Percentiles rank a stretch among this genome's conserved stretches.
Conservation (phyloP, 2,888 invertebrate species). For the Periphyllus acericola region DNA sequence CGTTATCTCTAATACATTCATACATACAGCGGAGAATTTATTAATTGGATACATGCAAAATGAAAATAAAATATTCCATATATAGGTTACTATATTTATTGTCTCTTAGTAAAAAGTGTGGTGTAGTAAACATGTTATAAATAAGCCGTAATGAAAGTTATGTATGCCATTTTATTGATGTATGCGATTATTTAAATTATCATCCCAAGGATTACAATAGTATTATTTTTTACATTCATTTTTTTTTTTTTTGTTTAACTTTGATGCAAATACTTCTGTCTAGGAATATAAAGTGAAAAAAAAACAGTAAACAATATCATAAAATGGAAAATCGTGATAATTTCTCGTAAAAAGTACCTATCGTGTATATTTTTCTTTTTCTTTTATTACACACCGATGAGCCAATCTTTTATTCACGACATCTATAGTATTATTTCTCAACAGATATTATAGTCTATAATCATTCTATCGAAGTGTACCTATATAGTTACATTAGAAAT, state of each 20-base stretch:
- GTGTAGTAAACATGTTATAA: not conserved
- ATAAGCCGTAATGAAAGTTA: not conserved
- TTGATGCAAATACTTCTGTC: not conserved
- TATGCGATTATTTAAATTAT: not conserved
- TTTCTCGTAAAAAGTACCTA: not conserved
- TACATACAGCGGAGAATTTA: not conserved
- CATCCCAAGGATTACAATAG: not conserved
- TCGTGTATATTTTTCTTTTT: not conserved
- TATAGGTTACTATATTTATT: not conserved
- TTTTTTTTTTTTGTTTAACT: not conserved
- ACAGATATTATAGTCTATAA: not conserved
- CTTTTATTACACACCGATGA: not conserved
- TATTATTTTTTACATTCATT: not conserved
- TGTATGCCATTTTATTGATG: not conserved
- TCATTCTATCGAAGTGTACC: not conserved
- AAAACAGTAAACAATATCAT: not conserved
- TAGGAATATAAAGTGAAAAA: not conserved
- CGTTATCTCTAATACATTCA: not conserved
- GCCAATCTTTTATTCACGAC: not conserved
- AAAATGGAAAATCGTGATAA: not conserved
- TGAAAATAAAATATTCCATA: not conserved
- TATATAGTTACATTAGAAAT: too few species aligned
- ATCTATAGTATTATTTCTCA: not conserved
- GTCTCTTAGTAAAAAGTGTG: not conserved
- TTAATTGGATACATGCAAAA: not conserved